Evolutionary conservation across 2,113 vertebrate genomes (phyloP).

Genomic region (Struthio camelus): DNA sequence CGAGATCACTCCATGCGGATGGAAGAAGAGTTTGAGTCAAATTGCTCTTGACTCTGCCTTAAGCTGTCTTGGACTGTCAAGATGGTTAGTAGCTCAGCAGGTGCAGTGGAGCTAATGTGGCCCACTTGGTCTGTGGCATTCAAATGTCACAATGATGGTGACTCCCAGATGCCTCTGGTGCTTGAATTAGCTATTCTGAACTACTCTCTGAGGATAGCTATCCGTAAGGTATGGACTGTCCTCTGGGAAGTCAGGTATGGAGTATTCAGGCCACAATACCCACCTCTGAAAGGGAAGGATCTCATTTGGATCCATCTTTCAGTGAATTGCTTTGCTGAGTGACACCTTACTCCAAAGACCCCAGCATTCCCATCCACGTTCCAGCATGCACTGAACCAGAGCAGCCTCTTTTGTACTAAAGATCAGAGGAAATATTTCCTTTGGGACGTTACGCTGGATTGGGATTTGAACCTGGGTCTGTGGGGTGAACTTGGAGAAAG

Average conservation of each 20-base stretch:
- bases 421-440: background rate
- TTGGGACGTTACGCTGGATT: background rate
- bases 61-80: background rate
- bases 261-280: background rate
- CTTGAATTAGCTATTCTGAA: background rate
- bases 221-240: background rate
- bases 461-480: background rate
- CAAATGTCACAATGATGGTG: background rate
- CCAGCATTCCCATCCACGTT: rapidly evolving
- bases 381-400: background rate
- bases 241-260: background rate
- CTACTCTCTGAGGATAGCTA: background rate
- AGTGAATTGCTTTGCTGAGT: background rate
- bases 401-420: background rate
- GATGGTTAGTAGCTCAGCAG: background rate
- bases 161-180: background rate
- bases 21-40: background rate
- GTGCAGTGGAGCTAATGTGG: background rate
- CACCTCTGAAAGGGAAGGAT: background rate
- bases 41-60: background rate
- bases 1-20: background rate
- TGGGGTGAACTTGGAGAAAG: background rate
- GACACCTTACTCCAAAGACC: background rate
- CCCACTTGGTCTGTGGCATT: background rate
- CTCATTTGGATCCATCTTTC: background rate